Base-by-base conservation (phyloP, 2,797 vertebrate genomes). In the Erethizon dorsatum region DNA sequence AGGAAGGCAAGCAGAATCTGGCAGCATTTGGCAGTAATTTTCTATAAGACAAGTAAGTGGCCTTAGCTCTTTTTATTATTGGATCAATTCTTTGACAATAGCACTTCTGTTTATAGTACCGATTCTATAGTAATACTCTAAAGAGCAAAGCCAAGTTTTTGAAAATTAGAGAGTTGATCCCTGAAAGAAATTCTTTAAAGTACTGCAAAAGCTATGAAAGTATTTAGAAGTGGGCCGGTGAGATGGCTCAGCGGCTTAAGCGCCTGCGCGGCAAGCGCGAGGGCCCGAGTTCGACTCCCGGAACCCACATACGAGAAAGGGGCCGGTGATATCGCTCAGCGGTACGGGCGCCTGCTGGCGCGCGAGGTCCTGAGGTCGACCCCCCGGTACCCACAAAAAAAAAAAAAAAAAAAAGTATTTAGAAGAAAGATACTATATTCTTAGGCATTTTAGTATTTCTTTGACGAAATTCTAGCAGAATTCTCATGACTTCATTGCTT, bases 41-140 rank as follows among this genome's bases (percentile, higher is more conserved):
- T 98, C 93, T 98, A 69, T 96, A 96, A 98, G 98, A 97, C 97
- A 97, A 97, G 97, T 97, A 97, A 97, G 97, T 97, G 97, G 97
- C 97, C 96, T 97, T 78, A 94, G 97, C 92, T 98, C 98, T 96
- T 97, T 97, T 98, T 98, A 93, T 97, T 97, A 97, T 97, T 96
- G 88, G 26, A 96, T 97, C 91, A 79, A 95, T 98, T 95, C 93
- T 94, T 97, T 96, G 96, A 97, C 97, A 98, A 71, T 80, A 83
- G 86, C 1, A 5, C 87, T 98, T 96, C 77, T 83, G 41, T 97
- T 97, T 96, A 94, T 97, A 95, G 80, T 11, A 82, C 84, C 0
- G 31, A 56, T 88, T 89, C 90, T 90, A 2, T 61, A 78, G 79
- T 52, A 87, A 87, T 88, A 0, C 75, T 97, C 83, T 50, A 37